Percentiles rank a stretch among this genome's conserved stretches.
Evolutionary conservation across 2,797 vertebrate genomes (phyloP).

Genomic region (Anomalospiza imberbis): DNA sequence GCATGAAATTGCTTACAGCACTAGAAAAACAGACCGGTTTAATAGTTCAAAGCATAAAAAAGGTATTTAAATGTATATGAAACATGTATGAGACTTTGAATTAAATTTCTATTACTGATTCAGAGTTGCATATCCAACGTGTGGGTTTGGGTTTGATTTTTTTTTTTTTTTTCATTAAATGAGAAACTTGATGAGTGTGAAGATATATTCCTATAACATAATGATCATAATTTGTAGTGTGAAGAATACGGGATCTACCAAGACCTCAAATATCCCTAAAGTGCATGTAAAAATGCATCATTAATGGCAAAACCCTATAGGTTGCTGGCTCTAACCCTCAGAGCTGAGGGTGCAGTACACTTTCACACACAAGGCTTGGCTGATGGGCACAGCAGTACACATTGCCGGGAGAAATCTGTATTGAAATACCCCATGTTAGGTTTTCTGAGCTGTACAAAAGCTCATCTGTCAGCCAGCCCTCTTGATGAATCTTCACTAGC

Average conservation of each 20-base stretch:
- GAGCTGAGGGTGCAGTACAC: neutral
- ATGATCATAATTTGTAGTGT: neutral
- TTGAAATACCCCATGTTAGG: neutral
- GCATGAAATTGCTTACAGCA: neutral
- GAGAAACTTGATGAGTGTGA: neutral
- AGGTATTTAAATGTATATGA: neutral
- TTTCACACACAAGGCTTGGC: neutral
- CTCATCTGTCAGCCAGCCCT: neutral
- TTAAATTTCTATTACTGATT: neutral
- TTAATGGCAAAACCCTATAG: neutral
- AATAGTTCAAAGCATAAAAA: neutral
- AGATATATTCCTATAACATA: neutral
- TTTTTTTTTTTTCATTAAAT: neutral
- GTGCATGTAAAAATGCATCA: neutral
- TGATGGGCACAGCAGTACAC: neutral
- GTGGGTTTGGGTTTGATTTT: neutral
- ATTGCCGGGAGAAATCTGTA: neutral
- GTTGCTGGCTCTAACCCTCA: neutral
- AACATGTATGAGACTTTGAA: neutral
- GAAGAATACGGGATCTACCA: neutral
- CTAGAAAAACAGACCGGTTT: neutral
- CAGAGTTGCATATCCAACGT: neutral
- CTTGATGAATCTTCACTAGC: neutral
- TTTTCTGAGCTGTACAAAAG: neutral
- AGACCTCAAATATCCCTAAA: neutral